Evolutionary conservation across 30 jellyfish, hydroid and myxozoan species (phyloP).

Genomic region (Nemopilema nomurai): DNA sequence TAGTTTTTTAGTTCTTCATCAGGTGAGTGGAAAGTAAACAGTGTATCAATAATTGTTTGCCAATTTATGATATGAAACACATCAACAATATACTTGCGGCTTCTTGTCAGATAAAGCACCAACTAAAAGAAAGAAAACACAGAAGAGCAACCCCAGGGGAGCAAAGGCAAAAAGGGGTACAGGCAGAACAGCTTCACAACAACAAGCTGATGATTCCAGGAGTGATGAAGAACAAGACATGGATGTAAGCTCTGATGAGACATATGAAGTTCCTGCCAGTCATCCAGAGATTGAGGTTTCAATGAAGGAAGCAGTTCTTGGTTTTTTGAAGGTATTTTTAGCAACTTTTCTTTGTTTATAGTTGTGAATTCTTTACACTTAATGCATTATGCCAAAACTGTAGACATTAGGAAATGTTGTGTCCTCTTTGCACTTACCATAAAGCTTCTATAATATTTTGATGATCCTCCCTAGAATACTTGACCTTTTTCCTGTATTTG

Average conservation of each 20-base stretch:
- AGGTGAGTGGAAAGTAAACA: background rate
- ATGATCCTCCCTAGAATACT: too few relatives aligned
- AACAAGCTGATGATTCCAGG: conserved; percentile 3
- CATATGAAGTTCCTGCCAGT: background rate
- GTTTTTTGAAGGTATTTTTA: conserved; percentile 7
- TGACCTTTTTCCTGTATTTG: too few relatives aligned
- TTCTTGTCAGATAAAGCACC: background rate
- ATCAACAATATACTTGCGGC: too few relatives aligned
- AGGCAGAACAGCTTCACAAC: background rate
- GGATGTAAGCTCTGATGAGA: background rate
- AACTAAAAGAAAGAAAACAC: conserved; percentile 34
- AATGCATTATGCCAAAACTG: too few relatives aligned
- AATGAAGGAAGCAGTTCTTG: conserved; percentile 23
- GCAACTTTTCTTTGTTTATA: too few relatives aligned
- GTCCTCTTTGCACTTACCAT: background rate
- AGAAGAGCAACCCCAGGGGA: conserved; percentile 6
- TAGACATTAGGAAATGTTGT: too few relatives aligned
- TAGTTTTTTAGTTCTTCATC: background rate
- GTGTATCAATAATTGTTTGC: background rate
- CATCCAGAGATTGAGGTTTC: background rate
- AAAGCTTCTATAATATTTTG: background rate
- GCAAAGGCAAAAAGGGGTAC: conserved; percentile 27
- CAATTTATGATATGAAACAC: background rate
- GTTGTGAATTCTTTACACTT: too few relatives aligned
- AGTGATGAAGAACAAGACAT: conserved; percentile 10